A percentile compares a stretch with the other conserved stretches of the same genome.
Conservation (phyloP, 2,888 invertebrate species). For the Formica aserva region DNA sequence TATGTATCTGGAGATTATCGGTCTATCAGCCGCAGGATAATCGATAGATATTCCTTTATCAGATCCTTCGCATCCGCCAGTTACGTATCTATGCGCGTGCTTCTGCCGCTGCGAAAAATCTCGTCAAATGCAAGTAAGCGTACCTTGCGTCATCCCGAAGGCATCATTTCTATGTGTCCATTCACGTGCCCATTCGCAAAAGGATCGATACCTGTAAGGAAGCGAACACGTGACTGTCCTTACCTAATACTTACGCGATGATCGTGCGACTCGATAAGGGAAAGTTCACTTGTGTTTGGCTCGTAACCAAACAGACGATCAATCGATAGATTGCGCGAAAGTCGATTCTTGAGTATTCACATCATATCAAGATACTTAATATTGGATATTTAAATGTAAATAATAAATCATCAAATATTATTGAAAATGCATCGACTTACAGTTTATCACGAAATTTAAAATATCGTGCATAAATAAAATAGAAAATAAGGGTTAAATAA, state of each 20-base stretch:
- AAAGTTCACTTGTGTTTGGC: conserved; percentile 74
- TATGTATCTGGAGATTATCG: conserved; percentile 34
- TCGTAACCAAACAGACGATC: conserved; percentile 67
- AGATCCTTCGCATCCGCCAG: conserved; percentile 19
- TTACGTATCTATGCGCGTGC: not conserved
- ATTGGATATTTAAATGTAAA: not conserved
- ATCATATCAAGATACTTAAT: not conserved
- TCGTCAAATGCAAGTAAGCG: conserved; percentile 18
- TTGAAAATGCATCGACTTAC: not conserved
- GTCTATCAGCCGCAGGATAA: conserved; percentile 35
- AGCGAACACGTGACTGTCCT: conserved; percentile 71
- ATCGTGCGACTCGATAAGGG: conserved; percentile 71
- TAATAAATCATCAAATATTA: not conserved
- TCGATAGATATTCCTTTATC: conserved; percentile 39
- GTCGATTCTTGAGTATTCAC: conserved; percentile 64
- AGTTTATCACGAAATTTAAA: not conserved
- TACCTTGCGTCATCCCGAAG: conserved; percentile 47
- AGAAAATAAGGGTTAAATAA: not conserved
- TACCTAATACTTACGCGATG: conserved; percentile 70
- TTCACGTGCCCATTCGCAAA: conserved; percentile 50
- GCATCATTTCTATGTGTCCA: conserved; percentile 58
- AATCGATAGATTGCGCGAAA: conserved; percentile 70
- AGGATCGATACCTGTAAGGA: conserved; percentile 68
- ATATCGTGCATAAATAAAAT: not conserved
- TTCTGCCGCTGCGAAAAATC: conserved; percentile 18